These are phyloP conservation scores for Discoglossus pictus DNA, from an alignment of 2,797 vertebrate genomes.

Conservation along the genomic window DNA sequence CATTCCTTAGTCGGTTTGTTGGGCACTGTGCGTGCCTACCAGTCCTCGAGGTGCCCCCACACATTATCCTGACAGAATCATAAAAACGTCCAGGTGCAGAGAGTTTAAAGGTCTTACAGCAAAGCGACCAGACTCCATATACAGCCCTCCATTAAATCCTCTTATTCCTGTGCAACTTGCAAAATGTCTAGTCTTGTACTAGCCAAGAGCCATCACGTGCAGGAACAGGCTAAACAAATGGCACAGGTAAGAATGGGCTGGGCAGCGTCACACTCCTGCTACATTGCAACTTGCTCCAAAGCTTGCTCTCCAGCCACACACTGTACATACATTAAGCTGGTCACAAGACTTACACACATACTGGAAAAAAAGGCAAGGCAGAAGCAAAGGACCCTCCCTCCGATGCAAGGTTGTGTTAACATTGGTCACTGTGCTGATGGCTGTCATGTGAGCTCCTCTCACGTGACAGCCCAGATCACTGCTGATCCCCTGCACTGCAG, in stretches of 20 bases:
- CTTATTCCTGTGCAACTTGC: too few relatives aligned
- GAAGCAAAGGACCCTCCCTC: conserved; percentile 51
- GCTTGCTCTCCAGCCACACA: conserved; percentile 58
- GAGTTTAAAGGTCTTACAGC: too few relatives aligned
- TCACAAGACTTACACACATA: conserved; percentile 73
- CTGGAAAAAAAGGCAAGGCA: conserved; percentile 55
- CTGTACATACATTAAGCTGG: conserved; percentile 64
- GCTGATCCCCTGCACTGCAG: neutral
- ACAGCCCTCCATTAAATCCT: too few relatives aligned
- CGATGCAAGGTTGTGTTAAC: conserved; percentile 16
- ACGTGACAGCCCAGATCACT: conserved; percentile 20
- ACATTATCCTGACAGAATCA: conserved; percentile 60
- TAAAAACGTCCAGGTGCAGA: neutral
- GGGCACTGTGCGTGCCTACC: conserved; percentile 44
- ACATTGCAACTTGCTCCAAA: neutral
- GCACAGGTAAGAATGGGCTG: too few relatives aligned
- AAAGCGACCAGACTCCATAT: too few relatives aligned
- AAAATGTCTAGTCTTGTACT: too few relatives aligned
- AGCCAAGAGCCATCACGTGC: too few relatives aligned
- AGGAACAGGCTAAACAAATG: too few relatives aligned
- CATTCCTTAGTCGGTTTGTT: conserved; percentile 42
- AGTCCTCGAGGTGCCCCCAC: conserved; percentile 64
- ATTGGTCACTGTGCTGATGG: conserved; percentile 21
- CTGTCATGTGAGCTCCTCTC: conserved; percentile 34
- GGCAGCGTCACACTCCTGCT: neutral